A percentile compares a stretch with the other conserved stretches of the same genome.
Conservation (phyloP, 2,113 vertebrate genomes). For the Pelecanus crispus region DNA sequence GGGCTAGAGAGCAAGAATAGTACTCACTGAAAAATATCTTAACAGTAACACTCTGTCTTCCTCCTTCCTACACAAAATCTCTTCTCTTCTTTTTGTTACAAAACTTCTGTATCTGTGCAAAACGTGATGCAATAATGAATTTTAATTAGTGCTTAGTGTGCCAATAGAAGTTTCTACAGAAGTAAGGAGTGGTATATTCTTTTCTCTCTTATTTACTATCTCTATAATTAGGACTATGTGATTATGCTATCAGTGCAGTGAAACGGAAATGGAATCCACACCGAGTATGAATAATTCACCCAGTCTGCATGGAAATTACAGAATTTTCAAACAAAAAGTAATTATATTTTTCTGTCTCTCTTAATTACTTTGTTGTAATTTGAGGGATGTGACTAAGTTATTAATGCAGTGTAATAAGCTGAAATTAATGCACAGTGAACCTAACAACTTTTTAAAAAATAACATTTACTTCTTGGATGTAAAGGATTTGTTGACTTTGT, state of each 20-base stretch:
- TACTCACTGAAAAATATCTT: background rate
- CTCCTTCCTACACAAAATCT: background rate
- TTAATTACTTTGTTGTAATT: conserved; percentile 52
- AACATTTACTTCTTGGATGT: background rate
- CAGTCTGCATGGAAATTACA: background rate
- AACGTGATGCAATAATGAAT: background rate
- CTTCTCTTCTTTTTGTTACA: background rate
- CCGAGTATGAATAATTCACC: conserved; percentile 26
- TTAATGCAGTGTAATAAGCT: background rate
- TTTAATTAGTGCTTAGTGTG: background rate
- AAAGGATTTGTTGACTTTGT: background rate
- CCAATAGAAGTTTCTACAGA: background rate
- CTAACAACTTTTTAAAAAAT: background rate
- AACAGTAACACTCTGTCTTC: background rate
- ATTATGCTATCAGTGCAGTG: conserved; percentile 12
- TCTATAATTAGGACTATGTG: conserved; percentile 26
- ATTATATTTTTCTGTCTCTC: conserved; percentile 42
- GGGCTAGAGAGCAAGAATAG: background rate
- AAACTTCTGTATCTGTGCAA: background rate
- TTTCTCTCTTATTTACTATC: conserved; percentile 33
- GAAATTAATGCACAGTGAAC: background rate
- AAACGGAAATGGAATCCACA: conserved; percentile 30
- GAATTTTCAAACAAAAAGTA: conserved; percentile 42
- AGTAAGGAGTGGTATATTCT: background rate
- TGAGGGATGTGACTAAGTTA: conserved; percentile 5